These are phyloP conservation scores for Nemoura dubitans DNA, from an alignment of 2,888 invertebrate species.

Conservation along the genomic window DNA sequence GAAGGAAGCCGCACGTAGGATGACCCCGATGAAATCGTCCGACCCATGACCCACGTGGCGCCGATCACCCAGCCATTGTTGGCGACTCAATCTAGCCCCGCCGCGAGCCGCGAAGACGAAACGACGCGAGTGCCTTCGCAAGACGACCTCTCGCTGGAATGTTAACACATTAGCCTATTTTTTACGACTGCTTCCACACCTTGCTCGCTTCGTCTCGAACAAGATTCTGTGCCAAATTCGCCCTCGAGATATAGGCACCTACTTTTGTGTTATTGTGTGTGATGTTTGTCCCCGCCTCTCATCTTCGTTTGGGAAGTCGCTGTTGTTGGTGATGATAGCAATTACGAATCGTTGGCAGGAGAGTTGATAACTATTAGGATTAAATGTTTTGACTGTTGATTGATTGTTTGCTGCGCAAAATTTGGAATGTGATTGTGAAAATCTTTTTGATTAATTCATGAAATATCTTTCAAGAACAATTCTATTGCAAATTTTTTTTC, in stretches of 20 bases:
- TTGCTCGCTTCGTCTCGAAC: background rate
- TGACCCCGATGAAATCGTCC: background rate
- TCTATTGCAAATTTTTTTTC: too few relatives aligned
- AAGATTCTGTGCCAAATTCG: conserved; percentile 7
- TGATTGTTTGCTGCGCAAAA: background rate
- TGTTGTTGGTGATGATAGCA: background rate
- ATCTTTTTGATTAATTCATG: background rate
- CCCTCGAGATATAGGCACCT: conserved; percentile 8
- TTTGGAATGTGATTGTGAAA: background rate
- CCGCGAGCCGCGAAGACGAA: background rate
- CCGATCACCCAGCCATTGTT: background rate
- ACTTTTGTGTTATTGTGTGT: background rate
- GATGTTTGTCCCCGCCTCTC: background rate
- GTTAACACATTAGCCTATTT: conserved; percentile 28
- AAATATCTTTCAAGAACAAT: background rate
- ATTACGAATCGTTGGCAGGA: background rate
- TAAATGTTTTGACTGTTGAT: background rate
- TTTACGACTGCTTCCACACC: conserved; percentile 8
- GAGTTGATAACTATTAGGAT: background rate
- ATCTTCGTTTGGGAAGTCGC: background rate
- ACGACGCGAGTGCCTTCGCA: too few relatives aligned
- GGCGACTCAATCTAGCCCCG: background rate
- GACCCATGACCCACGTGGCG: background rate
- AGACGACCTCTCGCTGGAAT: conserved; percentile 14
- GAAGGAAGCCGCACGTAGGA: too few relatives aligned